Evolutionary conservation across 1,140 invertebrate species (phyloP), one percentile per base, ranked within the genome.

Genomic region (Argopecten irradians): DNA sequence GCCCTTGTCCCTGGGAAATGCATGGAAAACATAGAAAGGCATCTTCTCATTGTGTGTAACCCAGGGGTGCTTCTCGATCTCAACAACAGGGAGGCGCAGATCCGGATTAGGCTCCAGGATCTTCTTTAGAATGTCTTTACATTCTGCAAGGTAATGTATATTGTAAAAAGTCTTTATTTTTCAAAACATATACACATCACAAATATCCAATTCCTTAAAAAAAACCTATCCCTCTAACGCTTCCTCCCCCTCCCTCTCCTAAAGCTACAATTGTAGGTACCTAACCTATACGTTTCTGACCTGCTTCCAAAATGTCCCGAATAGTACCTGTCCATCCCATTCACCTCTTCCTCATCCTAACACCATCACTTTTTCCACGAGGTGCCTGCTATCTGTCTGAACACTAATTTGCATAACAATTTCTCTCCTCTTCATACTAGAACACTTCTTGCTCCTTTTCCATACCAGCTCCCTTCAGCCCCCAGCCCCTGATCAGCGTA

Each of bases 21-120:
- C 88, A 34, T 92, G 88, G 88, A 95, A 95, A 11, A 93, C 93
- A 55, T 92, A 91, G 88, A 95, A 95, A 28, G 94, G 94, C 43
- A 92, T 90, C 89, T 94, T 94, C 46, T 91, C 92, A 71, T 90
- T 89, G 36, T 91, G 89, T n/a, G 95, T 96, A 13, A 96, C 82
- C 95, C 95, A 96, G 1, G 93, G 91, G 89, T 96, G 95, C 14
- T 91, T 93, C 86, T 94, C 93, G 46, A 95, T 92, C 84, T 95
- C 94, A 86, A 93, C 84, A 41, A 95, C 89, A 34, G 95, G 92
- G 87, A 95, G 92, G 43, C 95, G 95, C 28, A 93, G 90, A 83
- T 93, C 92, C 39, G 94, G 93, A 11, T 91, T 90, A 14, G 95
- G 95, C 87, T 95, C 94, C 36, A 96, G 92, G 39, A 96, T 90